These are phyloP conservation scores for Mechanitis mazaeus DNA, from an alignment of 2,888 invertebrate species.

Conservation along the genomic window DNA sequence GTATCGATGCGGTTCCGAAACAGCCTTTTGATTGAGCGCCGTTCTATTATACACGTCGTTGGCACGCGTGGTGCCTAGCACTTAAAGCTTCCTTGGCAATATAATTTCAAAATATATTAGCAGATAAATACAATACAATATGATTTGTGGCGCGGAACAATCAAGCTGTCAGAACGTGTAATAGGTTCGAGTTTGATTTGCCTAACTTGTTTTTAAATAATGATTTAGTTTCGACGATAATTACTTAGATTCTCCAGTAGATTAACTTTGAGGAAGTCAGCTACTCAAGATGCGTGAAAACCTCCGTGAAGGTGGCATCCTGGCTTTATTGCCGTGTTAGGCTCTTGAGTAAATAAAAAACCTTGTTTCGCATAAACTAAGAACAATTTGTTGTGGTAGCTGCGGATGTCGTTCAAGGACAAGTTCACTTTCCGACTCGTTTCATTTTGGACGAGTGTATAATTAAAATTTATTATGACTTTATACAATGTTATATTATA, in stretches of 20 bases:
- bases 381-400: constrained; percentile 67
- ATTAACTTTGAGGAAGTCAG: constrained; percentile 54
- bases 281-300: constrained; percentile 60
- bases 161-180: constrained; percentile 2
- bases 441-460: too few species aligned
- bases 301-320: constrained; percentile 69
- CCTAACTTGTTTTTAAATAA: background rate
- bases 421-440: constrained; percentile 55
- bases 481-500: constrained; percentile 1
- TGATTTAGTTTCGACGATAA: constrained; percentile 24
- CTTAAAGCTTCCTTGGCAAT: constrained; percentile 16
- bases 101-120: constrained; percentile 18
- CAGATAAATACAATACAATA: constrained; percentile 7
- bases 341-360: constrained; percentile 58
- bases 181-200: background rate
- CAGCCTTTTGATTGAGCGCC: constrained; percentile 64
- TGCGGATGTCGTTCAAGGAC: constrained; percentile 73
- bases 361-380: constrained; percentile 44
- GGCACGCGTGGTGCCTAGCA: constrained; percentile 48
- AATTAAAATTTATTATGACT: too few species aligned
- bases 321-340: constrained; percentile 56
- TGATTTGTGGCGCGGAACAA: background rate
- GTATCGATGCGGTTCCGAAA: constrained; percentile 69
- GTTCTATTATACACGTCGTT: constrained; percentile 49
- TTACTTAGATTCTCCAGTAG: constrained; percentile 34